Base-by-base conservation (phyloP, 2,113 vertebrate species). In the Taurulus bubalis region DNA sequence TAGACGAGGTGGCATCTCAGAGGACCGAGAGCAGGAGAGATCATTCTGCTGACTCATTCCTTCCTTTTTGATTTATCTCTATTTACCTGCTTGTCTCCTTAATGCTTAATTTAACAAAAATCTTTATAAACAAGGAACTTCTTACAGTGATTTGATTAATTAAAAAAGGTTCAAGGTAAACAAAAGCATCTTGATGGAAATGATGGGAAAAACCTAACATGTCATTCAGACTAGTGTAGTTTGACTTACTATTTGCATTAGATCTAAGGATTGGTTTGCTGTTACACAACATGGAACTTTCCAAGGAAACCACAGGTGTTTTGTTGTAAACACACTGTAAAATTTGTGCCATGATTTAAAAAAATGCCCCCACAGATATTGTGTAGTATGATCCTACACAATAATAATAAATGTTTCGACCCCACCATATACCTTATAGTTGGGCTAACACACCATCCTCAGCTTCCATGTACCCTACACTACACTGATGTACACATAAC, bases 141-240 rank as follows among this genome's bases (percentile, higher is more conserved):
- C n/a, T 59, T 42, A 53, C 34, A 60, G 2, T 11, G 12, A 42
- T 67, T 80, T 62, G 12, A 79, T 71, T 30, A 15, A 73, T 69
- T 63, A 26, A 68, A 73, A 45, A 6, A 28, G n/a, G 72, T 45
- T 45, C 20, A 51, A 66, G 28, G 53, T 38, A 49, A 83, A 77
- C 9, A 71, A 66, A 42, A 70, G 18, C 14, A 28, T 16, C 22
- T 12, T 2, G 8, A 49, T 12, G 76, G 38, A 36, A n/a, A 4
- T 71, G 56, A 28, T 4, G 22, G 30, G 42, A 53, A 63, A 64
- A 40, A 15, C n/a, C 14, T 18, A 18, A 18, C 49, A 53, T n/a
- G 8, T 10, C 20, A 18, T 66, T 26, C 10, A 38, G 34, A 24
- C 11, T 3, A 64, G 20, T 20, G 11, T 38, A 7, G 20, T 14